Conservation (phyloP, 2,113 vertebrate genomes). For the Oreochromis aureus region DNA sequence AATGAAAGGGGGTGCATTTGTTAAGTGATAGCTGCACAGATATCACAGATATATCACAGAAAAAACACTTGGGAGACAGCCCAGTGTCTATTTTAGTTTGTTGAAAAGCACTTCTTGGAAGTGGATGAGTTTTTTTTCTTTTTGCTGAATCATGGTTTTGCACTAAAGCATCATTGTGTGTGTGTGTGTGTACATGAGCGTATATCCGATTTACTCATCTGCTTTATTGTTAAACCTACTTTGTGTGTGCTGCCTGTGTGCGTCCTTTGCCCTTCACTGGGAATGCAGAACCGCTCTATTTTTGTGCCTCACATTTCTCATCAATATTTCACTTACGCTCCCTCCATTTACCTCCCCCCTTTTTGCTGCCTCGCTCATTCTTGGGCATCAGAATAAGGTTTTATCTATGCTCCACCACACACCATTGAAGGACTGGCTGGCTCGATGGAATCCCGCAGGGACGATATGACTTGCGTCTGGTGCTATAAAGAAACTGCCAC, state of each 20-base stretch:
- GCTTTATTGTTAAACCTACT: neutral
- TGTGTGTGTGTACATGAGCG: neutral
- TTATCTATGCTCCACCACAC: constrained; percentile 60
- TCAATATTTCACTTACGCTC: constrained; percentile 64
- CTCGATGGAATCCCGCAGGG: constrained; percentile 47
- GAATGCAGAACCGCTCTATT: constrained; percentile 54
- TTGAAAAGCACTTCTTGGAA: constrained; percentile 21
- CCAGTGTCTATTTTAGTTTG: constrained; percentile 19
- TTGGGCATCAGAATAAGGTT: constrained; percentile 48
- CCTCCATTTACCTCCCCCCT: neutral
- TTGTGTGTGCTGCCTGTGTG: neutral
- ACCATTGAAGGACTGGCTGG: constrained; percentile 39
- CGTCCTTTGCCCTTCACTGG: constrained; percentile 34
- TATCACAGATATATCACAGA: neutral
- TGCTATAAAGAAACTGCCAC: constrained; percentile 37
- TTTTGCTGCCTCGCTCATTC: neutral
- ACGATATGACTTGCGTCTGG: constrained; percentile 38
- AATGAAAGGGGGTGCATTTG: neutral
- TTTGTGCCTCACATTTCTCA: constrained; percentile 57
- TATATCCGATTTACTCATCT: constrained; percentile 24
- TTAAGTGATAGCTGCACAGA: neutral
- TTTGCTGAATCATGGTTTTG: constrained; percentile 47
- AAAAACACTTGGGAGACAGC: neutral
- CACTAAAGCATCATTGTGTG: neutral
- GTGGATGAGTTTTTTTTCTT: constrained; percentile 6